Evolutionary conservation across 2,113 vertebrate species (phyloP).

Genomic region (Camarhynchus parvulus): DNA sequence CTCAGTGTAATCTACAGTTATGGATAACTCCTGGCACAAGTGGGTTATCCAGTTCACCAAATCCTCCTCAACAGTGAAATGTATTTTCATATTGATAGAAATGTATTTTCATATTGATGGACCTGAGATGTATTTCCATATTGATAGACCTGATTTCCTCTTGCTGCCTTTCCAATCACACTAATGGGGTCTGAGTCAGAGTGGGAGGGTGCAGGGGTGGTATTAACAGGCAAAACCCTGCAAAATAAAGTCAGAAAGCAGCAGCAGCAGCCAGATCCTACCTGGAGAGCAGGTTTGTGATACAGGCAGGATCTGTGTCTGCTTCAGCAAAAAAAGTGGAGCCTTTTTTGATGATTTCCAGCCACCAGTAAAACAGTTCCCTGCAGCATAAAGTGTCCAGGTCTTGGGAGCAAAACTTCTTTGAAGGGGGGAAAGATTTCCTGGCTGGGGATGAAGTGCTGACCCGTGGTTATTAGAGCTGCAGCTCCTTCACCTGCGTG

Average conservation of each 20-base stretch:
- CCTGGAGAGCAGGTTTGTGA: background rate
- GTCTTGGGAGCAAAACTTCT: background rate
- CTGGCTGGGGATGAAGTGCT: background rate
- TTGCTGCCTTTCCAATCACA: background rate
- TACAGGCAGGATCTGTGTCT: background rate
- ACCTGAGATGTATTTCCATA: background rate
- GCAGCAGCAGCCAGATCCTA: background rate
- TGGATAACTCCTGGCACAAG: background rate
- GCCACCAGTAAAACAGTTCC: background rate
- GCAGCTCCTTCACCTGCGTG: background rate
- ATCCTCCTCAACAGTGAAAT: background rate
- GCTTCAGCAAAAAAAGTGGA: background rate
- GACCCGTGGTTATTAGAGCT: background rate
- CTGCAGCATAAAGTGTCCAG: background rate
- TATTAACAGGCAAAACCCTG: background rate
- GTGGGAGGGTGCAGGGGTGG: too few relatives aligned
- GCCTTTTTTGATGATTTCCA: background rate
- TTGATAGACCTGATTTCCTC: background rate
- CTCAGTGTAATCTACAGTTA: background rate
- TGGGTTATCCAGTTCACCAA: background rate
- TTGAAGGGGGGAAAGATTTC: background rate
- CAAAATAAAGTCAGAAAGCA: background rate
- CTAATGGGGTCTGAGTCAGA: background rate
- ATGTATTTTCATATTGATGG: background rate
- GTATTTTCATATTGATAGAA: background rate